Conservation (phyloP, 2,113 vertebrate genomes). For the Herpetotheres cachinnans region DNA sequence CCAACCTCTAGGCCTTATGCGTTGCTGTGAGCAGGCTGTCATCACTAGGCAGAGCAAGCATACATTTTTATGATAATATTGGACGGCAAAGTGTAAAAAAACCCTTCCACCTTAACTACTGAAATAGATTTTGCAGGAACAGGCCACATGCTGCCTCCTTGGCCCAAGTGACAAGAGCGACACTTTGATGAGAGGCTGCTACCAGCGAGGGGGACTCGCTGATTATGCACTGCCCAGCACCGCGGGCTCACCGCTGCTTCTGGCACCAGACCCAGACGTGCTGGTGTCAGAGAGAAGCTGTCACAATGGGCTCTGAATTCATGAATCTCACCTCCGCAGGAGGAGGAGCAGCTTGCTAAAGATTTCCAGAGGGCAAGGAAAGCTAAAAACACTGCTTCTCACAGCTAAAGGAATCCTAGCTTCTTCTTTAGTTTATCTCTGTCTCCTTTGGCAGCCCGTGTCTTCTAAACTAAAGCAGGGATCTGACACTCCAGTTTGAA, state of each 20-base stretch:
- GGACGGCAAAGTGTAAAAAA: not conserved
- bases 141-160: not conserved
- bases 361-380: not conserved
- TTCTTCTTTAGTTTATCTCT: not conserved
- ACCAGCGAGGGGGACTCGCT: not conserved
- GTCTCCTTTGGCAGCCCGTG: not conserved
- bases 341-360: not conserved
- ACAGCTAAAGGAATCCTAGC: not conserved
- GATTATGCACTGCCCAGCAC: not conserved
- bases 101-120: not conserved
- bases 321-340: not conserved
- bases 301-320: not conserved
- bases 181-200: constrained; percentile 3
- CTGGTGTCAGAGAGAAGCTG: not conserved
- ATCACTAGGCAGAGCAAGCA: rapidly evolving
- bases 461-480: not conserved
- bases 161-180: not conserved
- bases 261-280: not conserved
- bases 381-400: not conserved
- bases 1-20: rapidly evolving
- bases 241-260: rapidly evolving
- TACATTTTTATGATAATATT: not conserved
- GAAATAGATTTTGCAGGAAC: not conserved
- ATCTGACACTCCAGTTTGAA: not conserved
- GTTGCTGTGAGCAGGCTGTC: not conserved